These are phyloP conservation scores for Myathropa florea DNA, from an alignment of 2,888 invertebrate genomes.

Conservation along the genomic window DNA sequence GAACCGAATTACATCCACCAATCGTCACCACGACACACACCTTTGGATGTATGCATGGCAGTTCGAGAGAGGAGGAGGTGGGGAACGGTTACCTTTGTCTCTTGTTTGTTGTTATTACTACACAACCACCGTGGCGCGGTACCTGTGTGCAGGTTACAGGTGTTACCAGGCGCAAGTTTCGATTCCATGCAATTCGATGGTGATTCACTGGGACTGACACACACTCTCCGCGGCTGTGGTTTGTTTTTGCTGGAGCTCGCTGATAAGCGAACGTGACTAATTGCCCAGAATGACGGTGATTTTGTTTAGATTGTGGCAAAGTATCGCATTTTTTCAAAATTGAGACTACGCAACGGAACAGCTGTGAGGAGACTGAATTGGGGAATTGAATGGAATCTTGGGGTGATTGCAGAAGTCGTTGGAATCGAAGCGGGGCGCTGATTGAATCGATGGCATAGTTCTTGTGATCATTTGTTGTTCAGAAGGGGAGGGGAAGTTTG, in stretches of 20 bases:
- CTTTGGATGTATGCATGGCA: background rate
- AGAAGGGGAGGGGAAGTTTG: background rate
- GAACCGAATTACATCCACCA: slow-evolving; percentile 24
- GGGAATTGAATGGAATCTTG: background rate
- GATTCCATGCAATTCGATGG: background rate
- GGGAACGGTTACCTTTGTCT: slow-evolving; percentile 47
- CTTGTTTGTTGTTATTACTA: slow-evolving; percentile 60
- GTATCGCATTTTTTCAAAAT: slow-evolving; percentile 1
- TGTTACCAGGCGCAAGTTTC: slow-evolving; percentile 42
- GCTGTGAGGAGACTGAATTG: background rate
- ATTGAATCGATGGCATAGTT: no score
- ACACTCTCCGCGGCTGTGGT: background rate
- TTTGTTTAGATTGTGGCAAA: slow-evolving; percentile 16
- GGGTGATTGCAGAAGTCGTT: no score
- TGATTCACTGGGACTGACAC: slow-evolving; percentile 37
- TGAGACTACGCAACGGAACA: background rate
- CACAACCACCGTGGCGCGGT: slow-evolving; percentile 36
- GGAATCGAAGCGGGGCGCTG: no score
- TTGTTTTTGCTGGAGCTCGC: background rate
- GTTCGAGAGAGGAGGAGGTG: slow-evolving; percentile 18
- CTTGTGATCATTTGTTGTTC: no score
- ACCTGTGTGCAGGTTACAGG: slow-evolving; percentile 21
- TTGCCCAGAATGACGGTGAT: background rate
- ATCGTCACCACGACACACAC: slow-evolving; percentile 20
- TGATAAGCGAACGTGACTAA: slow-evolving; percentile 58